phyloP scores from a whole-genome alignment of 2,888 invertebrate genomes.

The Parochlus steinenii region DNA sequence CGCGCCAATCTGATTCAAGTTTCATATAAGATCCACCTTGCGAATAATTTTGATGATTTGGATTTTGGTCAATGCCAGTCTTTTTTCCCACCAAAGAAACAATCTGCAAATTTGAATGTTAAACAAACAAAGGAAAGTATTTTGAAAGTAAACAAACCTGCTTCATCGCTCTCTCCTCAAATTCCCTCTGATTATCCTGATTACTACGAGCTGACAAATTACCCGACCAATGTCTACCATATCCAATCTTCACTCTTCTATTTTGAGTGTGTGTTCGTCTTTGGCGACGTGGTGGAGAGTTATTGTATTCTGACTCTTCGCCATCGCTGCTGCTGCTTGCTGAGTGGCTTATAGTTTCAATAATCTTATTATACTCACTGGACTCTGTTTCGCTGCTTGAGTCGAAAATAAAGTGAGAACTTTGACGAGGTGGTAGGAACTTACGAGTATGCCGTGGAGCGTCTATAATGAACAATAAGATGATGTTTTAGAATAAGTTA shows the following conservation, averaged over 20 bases:
- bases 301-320: constrained; percentile 27
- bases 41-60: constrained; percentile 18
- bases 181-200: constrained; percentile 73
- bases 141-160: no score
- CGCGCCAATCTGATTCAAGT: constrained; percentile 63
- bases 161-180: constrained; percentile 58
- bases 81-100: constrained; percentile 25
- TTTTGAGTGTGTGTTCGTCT: constrained; percentile 1
- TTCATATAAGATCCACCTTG: constrained; percentile 58
- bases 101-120: constrained; percentile 13
- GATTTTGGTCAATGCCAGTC: constrained; percentile 22
- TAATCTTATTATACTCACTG: constrained; percentile 12
- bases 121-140: constrained; percentile 9
- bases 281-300: constrained; percentile 16
- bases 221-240: constrained; percentile 57
- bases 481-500: no score
- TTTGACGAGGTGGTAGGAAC: neutral
- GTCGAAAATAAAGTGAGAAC: neutral
- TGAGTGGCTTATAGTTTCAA: neutral
- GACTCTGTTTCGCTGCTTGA: constrained; percentile 25
- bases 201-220: constrained; percentile 66
- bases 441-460: neutral
- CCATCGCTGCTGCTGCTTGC: constrained; percentile 27
- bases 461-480: neutral
- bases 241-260: constrained; percentile 21